Percentiles rank a stretch among this genome's conserved stretches.
Conservation (phyloP, 1,140 invertebrate species). For the Ips nitidus region DNA sequence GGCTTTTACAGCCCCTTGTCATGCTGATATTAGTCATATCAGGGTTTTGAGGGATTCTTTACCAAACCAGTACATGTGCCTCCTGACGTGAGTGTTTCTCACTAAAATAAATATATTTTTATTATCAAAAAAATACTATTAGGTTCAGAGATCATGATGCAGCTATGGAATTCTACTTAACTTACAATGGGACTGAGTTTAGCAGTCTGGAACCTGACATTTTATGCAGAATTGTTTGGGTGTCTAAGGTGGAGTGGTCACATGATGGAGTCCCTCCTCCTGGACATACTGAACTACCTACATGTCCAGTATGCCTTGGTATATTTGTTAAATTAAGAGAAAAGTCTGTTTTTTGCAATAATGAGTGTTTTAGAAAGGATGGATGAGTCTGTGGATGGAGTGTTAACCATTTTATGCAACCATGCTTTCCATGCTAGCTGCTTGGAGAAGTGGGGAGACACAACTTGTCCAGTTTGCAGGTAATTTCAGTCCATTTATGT, state of each 20-base stretch:
- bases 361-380: slow-evolving; percentile 76
- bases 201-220: slow-evolving; percentile 90
- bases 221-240: slow-evolving; percentile 92
- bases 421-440: slow-evolving; percentile 97
- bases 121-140: slow-evolving; percentile 15
- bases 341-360: slow-evolving; percentile 5
- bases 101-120: background rate
- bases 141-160: slow-evolving; percentile 69
- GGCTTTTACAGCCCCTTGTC: slow-evolving; percentile 92
- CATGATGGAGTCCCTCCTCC: slow-evolving; percentile 66
- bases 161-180: slow-evolving; percentile 89
- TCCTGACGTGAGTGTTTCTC: slow-evolving; percentile 70
- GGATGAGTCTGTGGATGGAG: slow-evolving; percentile 97
- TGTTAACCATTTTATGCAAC: slow-evolving; percentile 97
- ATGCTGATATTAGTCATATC: slow-evolving; percentile 86
- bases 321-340: slow-evolving; percentile 12
- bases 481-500: slow-evolving; percentile 1
- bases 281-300: slow-evolving; percentile 94
- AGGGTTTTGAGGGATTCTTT: slow-evolving; percentile 83
- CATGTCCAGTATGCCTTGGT: slow-evolving; percentile 88
- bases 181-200: slow-evolving; percentile 89
- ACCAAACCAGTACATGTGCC: slow-evolving; percentile 97
- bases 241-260: slow-evolving; percentile 86
- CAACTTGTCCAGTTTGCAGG: slow-evolving; percentile 73
- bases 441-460: slow-evolving; percentile 95